Percentiles rank a stretch among this genome's conserved stretches.
Evolutionary conservation across 2,797 vertebrate species (phyloP).

Genomic region (Orientallactaga sibirica): DNA sequence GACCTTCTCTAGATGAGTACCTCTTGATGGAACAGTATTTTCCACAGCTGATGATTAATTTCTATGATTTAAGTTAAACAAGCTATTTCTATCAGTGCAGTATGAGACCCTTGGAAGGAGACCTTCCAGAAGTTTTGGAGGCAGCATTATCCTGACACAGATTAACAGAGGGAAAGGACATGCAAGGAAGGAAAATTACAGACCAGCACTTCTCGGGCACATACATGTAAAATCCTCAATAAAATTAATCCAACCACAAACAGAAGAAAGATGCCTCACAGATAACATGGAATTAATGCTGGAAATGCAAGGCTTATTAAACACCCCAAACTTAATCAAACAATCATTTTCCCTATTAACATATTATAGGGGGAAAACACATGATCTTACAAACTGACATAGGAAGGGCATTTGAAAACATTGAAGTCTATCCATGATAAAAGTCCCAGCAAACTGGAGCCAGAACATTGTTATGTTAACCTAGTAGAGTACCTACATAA

Average conservation of each 20-base stretch:
- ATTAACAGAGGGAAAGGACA: neutral
- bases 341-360: neutral
- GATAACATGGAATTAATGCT: neutral
- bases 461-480: neutral
- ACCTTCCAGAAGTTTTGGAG: neutral
- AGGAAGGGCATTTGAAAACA: neutral
- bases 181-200: neutral
- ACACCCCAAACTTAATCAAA: neutral
- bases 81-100: neutral
- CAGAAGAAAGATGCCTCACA: neutral
- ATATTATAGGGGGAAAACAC: neutral
- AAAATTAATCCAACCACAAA: neutral
- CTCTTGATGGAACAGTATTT: neutral
- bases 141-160: neutral
- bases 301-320: neutral
- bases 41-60: neutral
- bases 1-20: neutral
- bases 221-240: neutral
- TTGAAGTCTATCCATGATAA: neutral
- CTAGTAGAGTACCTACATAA: neutral
- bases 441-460: neutral
- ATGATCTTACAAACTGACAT: neutral
- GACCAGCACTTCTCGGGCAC: neutral
- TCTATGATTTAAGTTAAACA: neutral
- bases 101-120: neutral